phyloP scores from a whole-genome alignment of 2,113 vertebrate genomes.

The Ammodytes dubius region DNA sequence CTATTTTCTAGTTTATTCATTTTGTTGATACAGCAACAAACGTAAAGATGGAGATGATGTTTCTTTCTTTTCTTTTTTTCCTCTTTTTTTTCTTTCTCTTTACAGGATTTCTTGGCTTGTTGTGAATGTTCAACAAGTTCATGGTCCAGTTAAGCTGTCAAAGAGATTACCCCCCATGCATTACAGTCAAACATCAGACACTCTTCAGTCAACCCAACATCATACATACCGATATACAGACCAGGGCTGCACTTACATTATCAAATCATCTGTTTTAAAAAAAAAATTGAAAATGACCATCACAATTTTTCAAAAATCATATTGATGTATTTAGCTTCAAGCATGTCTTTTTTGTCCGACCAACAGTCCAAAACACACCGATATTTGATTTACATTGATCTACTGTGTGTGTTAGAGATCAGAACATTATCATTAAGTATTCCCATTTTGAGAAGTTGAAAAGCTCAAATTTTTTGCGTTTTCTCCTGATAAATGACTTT shows the following conservation, averaged over 20 bases:
- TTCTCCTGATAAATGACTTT: no score
- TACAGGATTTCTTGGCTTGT: conserved; percentile 10
- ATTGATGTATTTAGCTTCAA: background rate
- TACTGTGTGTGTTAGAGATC: background rate
- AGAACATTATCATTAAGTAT: background rate
- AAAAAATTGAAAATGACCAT: background rate
- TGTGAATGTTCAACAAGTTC: background rate
- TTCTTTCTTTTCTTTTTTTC: no score
- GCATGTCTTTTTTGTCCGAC: background rate
- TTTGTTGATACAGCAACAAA: background rate
- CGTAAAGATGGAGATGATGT: background rate
- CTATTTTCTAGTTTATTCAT: conserved; percentile 4
- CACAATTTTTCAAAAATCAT: background rate
- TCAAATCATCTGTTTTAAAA: no score
- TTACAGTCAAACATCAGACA: background rate
- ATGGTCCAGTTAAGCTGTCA: background rate
- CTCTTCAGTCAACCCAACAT: background rate
- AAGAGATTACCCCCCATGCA: background rate
- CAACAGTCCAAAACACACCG: background rate
- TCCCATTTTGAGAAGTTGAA: background rate
- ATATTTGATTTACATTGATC: background rate
- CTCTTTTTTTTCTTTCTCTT: background rate
- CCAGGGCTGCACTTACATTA: background rate
- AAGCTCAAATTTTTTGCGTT: background rate
- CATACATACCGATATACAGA: background rate